phyloP scores from a whole-genome alignment of 2,888 invertebrate species.

The Mythimna ferrago region DNA sequence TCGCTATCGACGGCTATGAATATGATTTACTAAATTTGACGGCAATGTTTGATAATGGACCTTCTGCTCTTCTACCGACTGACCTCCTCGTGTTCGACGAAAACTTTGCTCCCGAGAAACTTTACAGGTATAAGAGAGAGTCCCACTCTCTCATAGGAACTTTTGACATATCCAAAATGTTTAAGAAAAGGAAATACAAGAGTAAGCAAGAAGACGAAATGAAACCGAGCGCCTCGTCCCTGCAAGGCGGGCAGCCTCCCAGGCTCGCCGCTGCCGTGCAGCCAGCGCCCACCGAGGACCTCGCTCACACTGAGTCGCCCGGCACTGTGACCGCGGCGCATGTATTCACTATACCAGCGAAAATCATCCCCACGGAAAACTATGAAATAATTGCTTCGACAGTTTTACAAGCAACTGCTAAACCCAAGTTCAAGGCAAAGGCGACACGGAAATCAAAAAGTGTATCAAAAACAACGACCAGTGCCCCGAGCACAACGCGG shows the following conservation, averaged over 20 bases:
- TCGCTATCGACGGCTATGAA: conserved; percentile 28
- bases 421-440: conserved; percentile 48
- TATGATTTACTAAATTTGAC: conserved; percentile 47
- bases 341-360: conserved; percentile 46
- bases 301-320: not conserved
- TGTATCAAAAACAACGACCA: conserved; percentile 21
- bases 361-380: conserved; percentile 50
- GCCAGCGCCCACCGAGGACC: not conserved
- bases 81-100: conserved; percentile 33
- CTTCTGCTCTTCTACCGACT: not conserved
- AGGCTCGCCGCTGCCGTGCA: not conserved
- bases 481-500: conserved; percentile 22
- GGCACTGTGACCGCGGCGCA: not conserved
- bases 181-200: conserved; percentile 73
- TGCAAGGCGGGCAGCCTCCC: conserved; percentile 52
- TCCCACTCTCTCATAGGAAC: conserved; percentile 80
- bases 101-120: conserved; percentile 22
- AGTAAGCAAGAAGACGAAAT: conserved; percentile 51
- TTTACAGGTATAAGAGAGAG: conserved; percentile 66
- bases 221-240: conserved; percentile 71
- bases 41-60: conserved; percentile 8
- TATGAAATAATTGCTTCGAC: conserved; percentile 3
- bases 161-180: conserved; percentile 81
- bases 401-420: conserved; percentile 4
- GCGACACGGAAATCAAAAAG: conserved; percentile 61